Evolutionary conservation across 2,113 vertebrate genomes (phyloP), one percentile per base, ranked within the genome.

Genomic region (Microtus richardsoni): DNA sequence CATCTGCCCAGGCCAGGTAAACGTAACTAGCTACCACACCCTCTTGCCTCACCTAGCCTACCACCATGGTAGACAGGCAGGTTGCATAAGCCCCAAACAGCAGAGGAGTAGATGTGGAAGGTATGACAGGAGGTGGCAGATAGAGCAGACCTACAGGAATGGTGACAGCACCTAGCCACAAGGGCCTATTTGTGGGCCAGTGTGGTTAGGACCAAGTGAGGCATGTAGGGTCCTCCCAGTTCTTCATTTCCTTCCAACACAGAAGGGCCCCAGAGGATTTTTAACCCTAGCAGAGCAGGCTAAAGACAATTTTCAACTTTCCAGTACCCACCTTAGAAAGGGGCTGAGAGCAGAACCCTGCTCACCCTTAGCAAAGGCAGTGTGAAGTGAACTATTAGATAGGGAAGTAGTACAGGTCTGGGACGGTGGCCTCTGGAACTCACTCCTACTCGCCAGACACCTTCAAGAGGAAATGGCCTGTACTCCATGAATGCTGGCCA

Each of bases 1-100:
- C 78, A 24, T 7, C 24, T 8, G 28, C 28, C 52, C 47, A 3
- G 2, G 33, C 12, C 80, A 95, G 66, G 54, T 52, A 88, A 95
- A 88, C 19, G 14, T 44, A 93, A 89, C 89, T 12, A 3, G 94
- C 62, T 83, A 58, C 79, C 58, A 85, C 0, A 0, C 79, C 58
- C 60, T 71, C n/a, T 39, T 28, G 75, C 70, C 17, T 90, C 79
- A 88, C 70, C 49, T 75, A 74, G 79, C 21, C 80, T 95, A 66
- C 89, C 58, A 33, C 86, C 73, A 33, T 66, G 60, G 80, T 73
- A 47, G 33, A 73, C 54, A 86, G 77, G 83, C 36, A 71, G 70
- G 80, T 24, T 94, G 52, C 88, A 95, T 91, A 91, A 88, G 70
- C 44, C 58, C 64, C 74, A 91, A 79, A 87, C 17, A 83, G 60